Evolutionary conservation across 2,888 invertebrate species (phyloP).

Genomic region (Apamea epomidion): DNA sequence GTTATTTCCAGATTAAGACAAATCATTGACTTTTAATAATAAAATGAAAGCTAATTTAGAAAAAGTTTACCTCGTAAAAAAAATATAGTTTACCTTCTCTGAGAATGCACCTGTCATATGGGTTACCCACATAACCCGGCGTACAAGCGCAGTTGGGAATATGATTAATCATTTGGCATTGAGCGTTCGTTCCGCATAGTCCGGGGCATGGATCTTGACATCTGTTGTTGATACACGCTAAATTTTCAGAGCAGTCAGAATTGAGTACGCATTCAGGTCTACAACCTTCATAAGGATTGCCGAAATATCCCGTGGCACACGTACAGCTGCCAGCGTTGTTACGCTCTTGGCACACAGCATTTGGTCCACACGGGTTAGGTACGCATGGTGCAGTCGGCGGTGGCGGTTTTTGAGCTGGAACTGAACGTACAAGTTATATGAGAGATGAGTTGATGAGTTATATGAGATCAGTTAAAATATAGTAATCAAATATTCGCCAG

Average conservation of each 20-base stretch:
- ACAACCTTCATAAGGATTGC: conserved; percentile 93
- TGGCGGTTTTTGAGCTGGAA: conserved; percentile 72
- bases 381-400: conserved; percentile 86
- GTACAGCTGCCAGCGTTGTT: conserved; percentile 92
- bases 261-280: conserved; percentile 93
- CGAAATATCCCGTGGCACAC: conserved; percentile 92
- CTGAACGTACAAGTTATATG: conserved; percentile 25
- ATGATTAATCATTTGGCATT: conserved; percentile 94
- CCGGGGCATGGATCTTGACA: conserved; percentile 94
- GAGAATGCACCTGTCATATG: conserved; percentile 88
- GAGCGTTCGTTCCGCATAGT: conserved; percentile 94
- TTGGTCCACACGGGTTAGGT: conserved; percentile 92
- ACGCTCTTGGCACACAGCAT: conserved; percentile 92
- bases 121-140: conserved; percentile 93
- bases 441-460: too few species aligned
- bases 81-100: conserved; percentile 78
- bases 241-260: conserved; percentile 92
- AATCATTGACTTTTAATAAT: neutral
- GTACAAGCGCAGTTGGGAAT: conserved; percentile 94
- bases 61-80: neutral
- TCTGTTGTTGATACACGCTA: conserved; percentile 92
- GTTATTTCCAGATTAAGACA: neutral
- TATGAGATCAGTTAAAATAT: neutral
- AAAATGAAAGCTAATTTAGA: neutral
- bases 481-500: neutral